Evolutionary conservation across 2,113 vertebrate species (phyloP).

Genomic region (Seriola dumerili): DNA sequence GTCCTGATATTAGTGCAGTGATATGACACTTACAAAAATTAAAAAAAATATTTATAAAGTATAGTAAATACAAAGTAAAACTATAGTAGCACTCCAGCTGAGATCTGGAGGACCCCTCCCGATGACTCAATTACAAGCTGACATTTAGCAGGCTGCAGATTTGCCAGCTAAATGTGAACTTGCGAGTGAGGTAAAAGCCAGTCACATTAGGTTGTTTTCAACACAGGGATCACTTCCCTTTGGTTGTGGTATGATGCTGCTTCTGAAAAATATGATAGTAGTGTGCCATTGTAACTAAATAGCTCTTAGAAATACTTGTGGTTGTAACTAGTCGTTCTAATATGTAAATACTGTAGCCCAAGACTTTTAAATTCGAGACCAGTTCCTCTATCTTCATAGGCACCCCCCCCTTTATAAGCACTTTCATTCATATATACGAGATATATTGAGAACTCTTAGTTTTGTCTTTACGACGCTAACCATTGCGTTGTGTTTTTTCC

Average conservation of each 20-base stretch:
- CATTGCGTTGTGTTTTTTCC: background rate
- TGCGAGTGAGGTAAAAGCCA: background rate
- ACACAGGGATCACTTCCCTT: background rate
- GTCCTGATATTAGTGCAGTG: slow-evolving; percentile 9
- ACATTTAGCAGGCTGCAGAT: slow-evolving; percentile 46
- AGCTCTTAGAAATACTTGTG: background rate
- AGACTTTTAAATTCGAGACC: slow-evolving; percentile 1
- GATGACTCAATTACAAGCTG: slow-evolving; percentile 28
- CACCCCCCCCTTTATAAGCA: background rate
- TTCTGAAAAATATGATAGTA: background rate
- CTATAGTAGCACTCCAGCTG: slow-evolving; percentile 4
- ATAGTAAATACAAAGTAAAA: slow-evolving; percentile 15
- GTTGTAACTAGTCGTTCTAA: background rate
- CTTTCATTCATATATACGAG: slow-evolving; percentile 4
- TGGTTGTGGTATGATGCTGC: background rate
- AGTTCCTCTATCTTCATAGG: background rate
- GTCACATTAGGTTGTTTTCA: background rate
- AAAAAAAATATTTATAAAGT: slow-evolving; percentile 16
- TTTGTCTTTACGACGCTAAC: slow-evolving; percentile 11
- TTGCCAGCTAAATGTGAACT: slow-evolving; percentile 16
- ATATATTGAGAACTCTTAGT: background rate
- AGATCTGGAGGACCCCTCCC: slow-evolving; percentile 12
- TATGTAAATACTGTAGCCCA: background rate
- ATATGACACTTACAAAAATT: background rate
- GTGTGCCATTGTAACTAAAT: slow-evolving; percentile 8